Percentiles rank a stretch among this genome's conserved stretches.
phyloP scores from a whole-genome alignment of 1,140 invertebrate genomes.

The Araneus ventricosus region DNA sequence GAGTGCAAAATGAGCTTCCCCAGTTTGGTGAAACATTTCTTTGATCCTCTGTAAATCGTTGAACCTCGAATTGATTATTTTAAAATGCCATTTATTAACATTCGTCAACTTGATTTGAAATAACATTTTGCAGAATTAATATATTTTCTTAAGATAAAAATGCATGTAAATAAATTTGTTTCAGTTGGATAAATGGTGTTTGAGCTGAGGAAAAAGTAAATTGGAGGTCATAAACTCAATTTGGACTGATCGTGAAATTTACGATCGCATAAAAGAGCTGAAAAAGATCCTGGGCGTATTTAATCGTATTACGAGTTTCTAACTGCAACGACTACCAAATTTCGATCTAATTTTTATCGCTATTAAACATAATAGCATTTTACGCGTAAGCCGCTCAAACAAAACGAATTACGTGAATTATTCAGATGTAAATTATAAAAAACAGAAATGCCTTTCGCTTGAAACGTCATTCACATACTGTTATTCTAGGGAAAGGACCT shows the following conservation, averaged over 20 bases:
- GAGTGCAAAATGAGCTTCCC: no score
- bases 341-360: background rate
- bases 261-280: background rate
- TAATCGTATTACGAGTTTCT: background rate
- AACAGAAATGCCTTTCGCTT: background rate
- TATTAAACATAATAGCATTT: background rate
- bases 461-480: background rate
- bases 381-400: background rate
- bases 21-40: no score
- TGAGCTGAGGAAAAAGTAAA: no score
- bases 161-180: no score
- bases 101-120: no score
- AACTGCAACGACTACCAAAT: background rate
- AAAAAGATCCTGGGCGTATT: background rate
- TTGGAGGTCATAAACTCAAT: background rate
- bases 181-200: no score
- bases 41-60: no score
- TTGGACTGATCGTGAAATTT: background rate
- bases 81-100: no score
- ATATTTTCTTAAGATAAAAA: no score
- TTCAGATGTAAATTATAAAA: background rate
- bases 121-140: no score
- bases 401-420: background rate
- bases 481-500: background rate
- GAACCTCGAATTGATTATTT: no score